Base-by-base conservation (phyloP, 1,140 invertebrate species). In the Tetragonula clypearis region DNA sequence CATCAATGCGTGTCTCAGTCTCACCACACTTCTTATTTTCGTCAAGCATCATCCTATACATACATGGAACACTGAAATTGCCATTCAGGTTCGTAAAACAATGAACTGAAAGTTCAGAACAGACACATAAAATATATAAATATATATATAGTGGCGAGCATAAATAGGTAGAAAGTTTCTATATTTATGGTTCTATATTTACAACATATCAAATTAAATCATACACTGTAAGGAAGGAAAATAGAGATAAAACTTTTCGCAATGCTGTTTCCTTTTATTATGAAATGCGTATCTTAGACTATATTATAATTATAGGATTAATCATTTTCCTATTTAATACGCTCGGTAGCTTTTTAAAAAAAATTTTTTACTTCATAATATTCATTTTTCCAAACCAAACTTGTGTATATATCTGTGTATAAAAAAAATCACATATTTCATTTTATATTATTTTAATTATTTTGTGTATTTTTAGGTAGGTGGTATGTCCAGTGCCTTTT, bases 1-100 rank as follows among this genome's bases (percentile, higher is more conserved):
- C 11, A 94, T 98, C 69, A 98, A 98, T 90, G 96, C 97, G 1
- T 92, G 96, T 81, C 94, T 98, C 23, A 98, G 97, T 91, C 95
- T 98, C 19, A 95, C 96, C 15, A 97, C 97, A 11, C 95, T 98
- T 15, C 94, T 97, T 4, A 96, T 97, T 23, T 98, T 96, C 90
- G 94, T 96, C 3, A 96, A 96, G 88, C 95, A 96, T 60, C 95
- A 96, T 91, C 95, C 95, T 6, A 85, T 91, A 1, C 82, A 91
- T 15, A 93, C 92, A 9, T 95, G 94, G 94, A 92, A 93, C 74
- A 90, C 92, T 2, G 93, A 95, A 87, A 93, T 94, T 68, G 91
- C 93, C 17, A 88, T 95, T 85, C 95, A 96, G 94, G 95, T 96
- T 66, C 0, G 84, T 85, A 71, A n/a, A 65, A 55, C 55, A 53